Conservation (phyloP, 2,797 vertebrate genomes). For the Anas flavirostris region DNA sequence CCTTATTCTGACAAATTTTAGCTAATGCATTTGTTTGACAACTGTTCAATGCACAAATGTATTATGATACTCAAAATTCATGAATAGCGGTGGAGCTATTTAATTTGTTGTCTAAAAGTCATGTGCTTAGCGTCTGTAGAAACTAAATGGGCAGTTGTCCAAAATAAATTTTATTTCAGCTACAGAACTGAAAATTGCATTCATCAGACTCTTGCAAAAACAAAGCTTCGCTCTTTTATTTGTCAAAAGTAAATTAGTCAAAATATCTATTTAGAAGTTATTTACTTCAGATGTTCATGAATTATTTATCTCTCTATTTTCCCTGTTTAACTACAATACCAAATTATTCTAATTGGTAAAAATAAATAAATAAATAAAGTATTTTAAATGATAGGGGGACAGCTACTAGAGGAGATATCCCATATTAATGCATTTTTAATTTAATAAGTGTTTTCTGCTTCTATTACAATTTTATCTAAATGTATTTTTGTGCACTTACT, state of each 20-base stretch:
- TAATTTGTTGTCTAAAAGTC: not conserved
- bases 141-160: not conserved
- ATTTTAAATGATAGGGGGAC: not conserved
- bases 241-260: conserved; percentile 23
- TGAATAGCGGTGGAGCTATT: not conserved
- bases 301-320: conserved; percentile 38
- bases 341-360: conserved; percentile 32
- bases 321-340: not conserved
- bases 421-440: not conserved
- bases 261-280: conserved; percentile 21
- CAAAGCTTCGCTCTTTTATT: conserved; percentile 37
- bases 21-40: not conserved
- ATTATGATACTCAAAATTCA: not conserved
- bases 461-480: not conserved
- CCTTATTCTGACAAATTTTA: not conserved
- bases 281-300: conserved; percentile 47
- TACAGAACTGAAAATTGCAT: not conserved
- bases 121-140: not conserved
- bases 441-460: not conserved
- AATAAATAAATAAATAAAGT: not conserved
- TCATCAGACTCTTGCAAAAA: not conserved
- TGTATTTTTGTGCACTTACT: not conserved
- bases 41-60: not conserved
- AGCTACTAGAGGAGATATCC: not conserved
- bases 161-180: conserved; percentile 2